Evolutionary conservation across 2,888 invertebrate species (phyloP).

Genomic region (Hypolimnas misippus): DNA sequence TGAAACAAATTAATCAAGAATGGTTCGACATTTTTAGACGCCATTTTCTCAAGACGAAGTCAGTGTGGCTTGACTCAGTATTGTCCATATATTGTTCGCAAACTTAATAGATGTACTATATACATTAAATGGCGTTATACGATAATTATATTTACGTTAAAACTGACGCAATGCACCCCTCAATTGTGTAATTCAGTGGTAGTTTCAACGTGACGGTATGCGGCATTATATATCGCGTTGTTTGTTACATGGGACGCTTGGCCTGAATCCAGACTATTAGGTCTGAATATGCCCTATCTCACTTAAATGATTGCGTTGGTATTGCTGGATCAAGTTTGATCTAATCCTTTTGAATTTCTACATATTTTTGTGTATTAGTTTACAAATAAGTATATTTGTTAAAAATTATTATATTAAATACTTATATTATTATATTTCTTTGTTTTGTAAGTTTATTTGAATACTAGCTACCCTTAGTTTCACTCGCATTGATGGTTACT

Average conservation of each 20-base stretch:
- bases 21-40: too few relatives aligned
- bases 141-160: neutral
- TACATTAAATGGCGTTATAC: neutral
- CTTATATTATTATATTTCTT: too few relatives aligned
- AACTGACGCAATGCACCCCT: constrained; percentile 14
- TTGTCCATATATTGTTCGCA: neutral
- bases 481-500: too few relatives aligned
- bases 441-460: too few relatives aligned
- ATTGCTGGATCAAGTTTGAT: constrained; percentile 17
- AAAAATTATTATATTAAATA: too few relatives aligned
- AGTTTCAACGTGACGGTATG: constrained; percentile 18
- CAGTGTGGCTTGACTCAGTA: too few relatives aligned
- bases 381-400: too few relatives aligned
- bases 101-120: neutral
- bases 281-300: constrained; percentile 34
- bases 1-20: too few relatives aligned
- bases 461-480: too few relatives aligned
- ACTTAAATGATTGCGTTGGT: constrained; percentile 29
- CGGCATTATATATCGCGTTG: constrained; percentile 26
- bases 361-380: neutral
- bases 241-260: constrained; percentile 29
- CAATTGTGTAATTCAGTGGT: constrained; percentile 21
- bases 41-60: too few relatives aligned
- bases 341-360: constrained; percentile 3
- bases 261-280: constrained; percentile 36